A percentile compares a stretch with the other conserved stretches of the same genome.
These are phyloP conservation scores for Tubulanus polymorphus DNA, from an alignment of 2,888 invertebrate species.

Conservation along the genomic window DNA sequence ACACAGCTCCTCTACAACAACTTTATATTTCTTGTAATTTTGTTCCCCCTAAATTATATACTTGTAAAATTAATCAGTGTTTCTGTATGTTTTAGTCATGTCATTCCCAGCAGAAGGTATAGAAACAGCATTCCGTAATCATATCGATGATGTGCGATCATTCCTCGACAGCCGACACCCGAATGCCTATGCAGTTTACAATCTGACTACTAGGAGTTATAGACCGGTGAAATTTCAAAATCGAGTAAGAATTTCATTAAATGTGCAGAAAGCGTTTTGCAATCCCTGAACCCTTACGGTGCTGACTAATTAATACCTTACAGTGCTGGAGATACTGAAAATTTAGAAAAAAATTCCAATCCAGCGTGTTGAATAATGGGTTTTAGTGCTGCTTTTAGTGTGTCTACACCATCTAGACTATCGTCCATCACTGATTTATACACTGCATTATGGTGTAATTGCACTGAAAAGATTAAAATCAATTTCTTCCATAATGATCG, in stretches of 20 bases:
- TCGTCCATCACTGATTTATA: too few relatives aligned
- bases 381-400: not conserved
- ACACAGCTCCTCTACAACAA: too few relatives aligned
- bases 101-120: conserved; percentile 92
- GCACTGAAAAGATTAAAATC: not conserved
- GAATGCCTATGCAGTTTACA: conserved; percentile 77
- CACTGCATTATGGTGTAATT: too few relatives aligned
- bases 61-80: too few relatives aligned
- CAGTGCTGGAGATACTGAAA: too few relatives aligned
- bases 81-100: conserved; percentile 67
- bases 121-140: conserved; percentile 84
- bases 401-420: not conserved
- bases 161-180: conserved; percentile 69
- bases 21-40: too few relatives aligned
- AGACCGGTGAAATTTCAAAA: conserved; percentile 56
- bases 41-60: too few relatives aligned
- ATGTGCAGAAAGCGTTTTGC: too few relatives aligned
- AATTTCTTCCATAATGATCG: not conserved
- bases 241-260: conserved; percentile 42
- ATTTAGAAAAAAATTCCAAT: too few relatives aligned
- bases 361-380: not conserved
- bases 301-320: too few relatives aligned
- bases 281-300: too few relatives aligned
- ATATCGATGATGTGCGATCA: conserved; percentile 83
- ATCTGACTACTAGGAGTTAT: conserved; percentile 67